Evolutionary conservation across 1,140 invertebrate species (phyloP), one percentile per base, ranked within the genome.

Genomic region (Samia ricini): DNA sequence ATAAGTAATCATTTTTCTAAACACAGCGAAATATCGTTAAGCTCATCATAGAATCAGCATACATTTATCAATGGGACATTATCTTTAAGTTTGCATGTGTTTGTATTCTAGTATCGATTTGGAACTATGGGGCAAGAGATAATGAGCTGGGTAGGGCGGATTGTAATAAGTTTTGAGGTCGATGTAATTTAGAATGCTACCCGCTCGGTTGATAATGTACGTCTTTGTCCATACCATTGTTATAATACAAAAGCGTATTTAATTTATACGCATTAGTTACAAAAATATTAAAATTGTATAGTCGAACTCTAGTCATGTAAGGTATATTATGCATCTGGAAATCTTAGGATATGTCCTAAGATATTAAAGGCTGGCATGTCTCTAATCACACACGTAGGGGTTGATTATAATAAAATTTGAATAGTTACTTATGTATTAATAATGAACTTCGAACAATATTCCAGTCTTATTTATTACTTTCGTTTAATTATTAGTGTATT

Each of bases 121-220:
- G 73, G 73, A 77, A 84, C 84, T 85, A 89, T 87, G 79, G 70
- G 70, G 78, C 72, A 74, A 83, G 85, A 88, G 87, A 89, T 89
- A 89, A 89, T 89, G 87, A 89, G 83, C 72, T 77, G 82, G 83
- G 80, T 81, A 73, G 79, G 83, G 83, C 72, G 80, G 76, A 76
- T 81, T 77, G 81, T 86, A 85, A 85, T 86, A 85, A 83, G 84
- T 86, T 84, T 85, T 83, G 79, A 85, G 79, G 84, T 77, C 80
- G 80, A 77, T 68, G 61, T 63, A 63, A 61, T 68, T 68, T 54
- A 54, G 26, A 68, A 63, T 67, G 65, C 61, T 63, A 68, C 61
- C 51, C 66, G 61, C 29, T 56, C 51, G 60, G 50, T 62, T 62
- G 59, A 62, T 66, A 55, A 62, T 33, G 56, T 55, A 20, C 19